Evolutionary conservation across 2,797 vertebrate genomes (phyloP), one percentile per base, ranked within the genome.

Genomic region (Acipenser transmontanus): DNA sequence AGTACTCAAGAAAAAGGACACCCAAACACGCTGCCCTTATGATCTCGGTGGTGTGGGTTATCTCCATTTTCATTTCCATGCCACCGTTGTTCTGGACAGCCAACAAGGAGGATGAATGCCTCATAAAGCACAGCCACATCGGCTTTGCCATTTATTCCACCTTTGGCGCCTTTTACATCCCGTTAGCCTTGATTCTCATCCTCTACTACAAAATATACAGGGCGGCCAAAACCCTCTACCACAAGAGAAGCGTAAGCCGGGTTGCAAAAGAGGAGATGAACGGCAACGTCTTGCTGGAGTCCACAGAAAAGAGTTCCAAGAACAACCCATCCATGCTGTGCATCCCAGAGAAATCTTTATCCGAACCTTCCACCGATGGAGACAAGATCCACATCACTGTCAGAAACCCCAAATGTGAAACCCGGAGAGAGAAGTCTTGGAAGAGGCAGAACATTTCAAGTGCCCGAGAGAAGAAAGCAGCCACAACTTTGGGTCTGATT

Each of bases 171-270:
- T 99, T 99, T 86, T 99, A 99, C 78, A 96, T 99, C 73, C 97
- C 97, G 0, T 78, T 98, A 56, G 82, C 92, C 67, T 85, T 99
- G 79, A 98, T 99, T 74, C 87, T 98, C 77, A 96, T 98, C 75
- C 95, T 99, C 72, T 99, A 99, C 78, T 98, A 97, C 78, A 98
- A 97, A 87, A 99, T 99, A 82, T 98, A 98, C 79, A 88, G 87
- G 59, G 97, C 97, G 0, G 97, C 96, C 75, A 94, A 97, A 81
- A 95, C 88, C 7, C 91, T 98, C 63, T 94, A 94, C 61, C 94
- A 97, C 83, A 95, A 93, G 69, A 89, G 96, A 73, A 94, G 92
- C 4, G 72, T 92, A 64, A 98, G 93, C 68, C 83, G 91, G n/a
- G 90, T 95, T 0, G 83, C 89, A 67, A 96, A 91, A 68, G 92